A percentile compares a stretch with the other conserved stretches of the same genome.
These are phyloP conservation scores for Balaeniceps rex DNA, from an alignment of 2,113 vertebrate species.

Conservation along the genomic window DNA sequence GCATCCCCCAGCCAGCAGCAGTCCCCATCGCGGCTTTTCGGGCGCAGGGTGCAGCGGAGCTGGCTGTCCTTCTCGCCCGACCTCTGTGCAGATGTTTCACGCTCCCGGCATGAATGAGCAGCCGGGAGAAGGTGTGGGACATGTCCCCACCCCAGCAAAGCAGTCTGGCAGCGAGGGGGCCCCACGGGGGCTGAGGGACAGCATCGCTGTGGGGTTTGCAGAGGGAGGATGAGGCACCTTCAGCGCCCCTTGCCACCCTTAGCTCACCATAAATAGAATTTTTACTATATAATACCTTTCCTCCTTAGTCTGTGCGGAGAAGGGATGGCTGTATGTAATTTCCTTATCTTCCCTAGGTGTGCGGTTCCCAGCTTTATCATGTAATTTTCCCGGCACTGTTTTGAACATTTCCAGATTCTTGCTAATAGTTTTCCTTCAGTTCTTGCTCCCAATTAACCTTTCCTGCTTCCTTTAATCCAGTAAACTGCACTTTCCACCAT, in stretches of 20 bases:
- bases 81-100: neutral
- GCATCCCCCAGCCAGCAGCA: neutral
- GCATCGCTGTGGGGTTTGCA: neutral
- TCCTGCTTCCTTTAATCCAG: conserved; percentile 46
- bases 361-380: neutral
- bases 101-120: neutral
- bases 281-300: neutral
- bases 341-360: neutral
- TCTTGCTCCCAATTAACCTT: conserved; percentile 76
- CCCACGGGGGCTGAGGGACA: neutral
- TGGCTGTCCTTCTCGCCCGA: neutral
- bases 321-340: neutral
- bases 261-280: neutral
- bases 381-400: neutral
- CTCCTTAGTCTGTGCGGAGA: neutral
- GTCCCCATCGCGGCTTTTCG: neutral
- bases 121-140: neutral
- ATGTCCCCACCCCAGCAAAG: neutral
- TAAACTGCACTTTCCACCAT: neutral
- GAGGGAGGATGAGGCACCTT: neutral
- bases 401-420: conserved; percentile 19
- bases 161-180: fast-evolving
- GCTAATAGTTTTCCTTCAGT: conserved; percentile 41
- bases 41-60: neutral
- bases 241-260: neutral